Base-by-base conservation (phyloP, 1,140 invertebrate genomes). In the Lordiphosa collinella region DNA sequence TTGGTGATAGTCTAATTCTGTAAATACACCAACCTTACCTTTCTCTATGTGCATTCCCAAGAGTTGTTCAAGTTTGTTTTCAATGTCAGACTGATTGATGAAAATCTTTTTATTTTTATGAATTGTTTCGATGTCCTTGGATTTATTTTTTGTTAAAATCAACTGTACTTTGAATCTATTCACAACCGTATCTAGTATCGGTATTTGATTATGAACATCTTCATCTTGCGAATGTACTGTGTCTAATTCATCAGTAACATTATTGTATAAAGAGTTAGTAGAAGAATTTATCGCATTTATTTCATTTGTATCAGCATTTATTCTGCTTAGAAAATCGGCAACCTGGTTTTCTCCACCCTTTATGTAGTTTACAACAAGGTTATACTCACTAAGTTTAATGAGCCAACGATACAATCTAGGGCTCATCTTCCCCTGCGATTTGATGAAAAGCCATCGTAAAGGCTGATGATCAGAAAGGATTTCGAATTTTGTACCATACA, bases 381-480 rank as follows among this genome's bases (percentile, higher is more conserved):
- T 61, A 69, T 89, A 91, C 40, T 90, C 88, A 68, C 90, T 87
- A 8, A 92, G 46, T 51, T 79, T 60, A 22, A 91, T 43, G 35
- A 79, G 44, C 90, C 90, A 92, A 8, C 14, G 12, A 32, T 35
- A 34, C 12, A 32, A 34, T 34, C 14, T 31, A 48, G 14, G 29
- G 8, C n/a, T 48, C 16, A 18, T 18, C 16, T 48, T 48, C 31
- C 31, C 32, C 9, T 48, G 29, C 13, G 29, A 48, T 48, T 38
- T 90, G 50, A 0, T 88, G 29, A 89, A 82, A 2, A 92, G 59
- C 88, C 90, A 92, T 22, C 60, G 74, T 12, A 92, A 60, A 0
- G 90, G 89, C 60, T 80, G 76, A 62, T 92, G 90, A 59, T 93
- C 91, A 1, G 90, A 92, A 8, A 89, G 48, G 1, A 92, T 80